phyloP scores from a whole-genome alignment of 2,888 invertebrate genomes.

The Neocrepidodera transversa region DNA sequence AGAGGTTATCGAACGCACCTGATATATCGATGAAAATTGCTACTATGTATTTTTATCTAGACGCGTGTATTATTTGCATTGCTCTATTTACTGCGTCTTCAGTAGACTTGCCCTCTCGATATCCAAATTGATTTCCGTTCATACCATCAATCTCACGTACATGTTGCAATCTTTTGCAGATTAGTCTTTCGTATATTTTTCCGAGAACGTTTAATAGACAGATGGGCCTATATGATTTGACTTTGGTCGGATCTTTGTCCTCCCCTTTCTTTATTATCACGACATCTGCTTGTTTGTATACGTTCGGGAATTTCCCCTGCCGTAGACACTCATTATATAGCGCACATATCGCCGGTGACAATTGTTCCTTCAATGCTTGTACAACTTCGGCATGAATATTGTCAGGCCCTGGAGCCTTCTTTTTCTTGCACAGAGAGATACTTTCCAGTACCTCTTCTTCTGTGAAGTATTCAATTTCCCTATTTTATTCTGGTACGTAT shows the following conservation, averaged over 20 bases:
- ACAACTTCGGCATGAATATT: constrained; percentile 7
- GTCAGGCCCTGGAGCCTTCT: constrained; percentile 19
- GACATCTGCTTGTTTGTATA: constrained; percentile 10
- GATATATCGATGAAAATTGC: constrained; percentile 12
- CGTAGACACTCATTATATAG: constrained; percentile 13
- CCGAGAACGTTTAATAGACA: no score
- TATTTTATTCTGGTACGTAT: background rate
- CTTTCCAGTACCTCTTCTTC: background rate
- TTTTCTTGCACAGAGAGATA: background rate
- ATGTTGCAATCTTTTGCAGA: background rate
- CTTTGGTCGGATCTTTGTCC: constrained; percentile 7
- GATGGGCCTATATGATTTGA: background rate
- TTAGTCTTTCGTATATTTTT: no score
- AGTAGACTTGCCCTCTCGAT: constrained; percentile 14
- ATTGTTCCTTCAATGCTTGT: background rate
- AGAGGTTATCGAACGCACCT: constrained; percentile 19
- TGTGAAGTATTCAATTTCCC: background rate
- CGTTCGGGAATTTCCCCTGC: constrained; percentile 1
- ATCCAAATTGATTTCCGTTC: constrained; percentile 10
- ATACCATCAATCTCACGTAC: background rate
- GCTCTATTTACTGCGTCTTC: constrained; percentile 6
- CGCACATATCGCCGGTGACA: background rate
- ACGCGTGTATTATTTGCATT: background rate
- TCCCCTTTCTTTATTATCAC: constrained; percentile 8
- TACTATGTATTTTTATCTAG: background rate